Percentiles rank a stretch among this genome's conserved stretches.
phyloP scores from a whole-genome alignment of 2,113 vertebrate genomes.

The Cochlearius cochlearius region DNA sequence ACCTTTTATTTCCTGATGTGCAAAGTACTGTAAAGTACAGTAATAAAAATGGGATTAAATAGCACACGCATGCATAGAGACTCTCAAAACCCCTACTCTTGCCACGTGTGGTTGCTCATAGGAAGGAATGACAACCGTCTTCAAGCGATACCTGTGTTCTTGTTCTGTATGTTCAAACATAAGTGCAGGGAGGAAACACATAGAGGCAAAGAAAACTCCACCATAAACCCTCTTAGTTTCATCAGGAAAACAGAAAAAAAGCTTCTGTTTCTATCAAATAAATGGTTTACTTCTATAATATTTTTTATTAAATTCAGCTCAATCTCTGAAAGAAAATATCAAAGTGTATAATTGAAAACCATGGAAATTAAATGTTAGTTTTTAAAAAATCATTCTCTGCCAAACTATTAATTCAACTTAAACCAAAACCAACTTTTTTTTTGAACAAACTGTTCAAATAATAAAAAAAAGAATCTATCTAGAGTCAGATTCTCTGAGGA shows the following conservation, averaged over 20 bases:
- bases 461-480: not conserved
- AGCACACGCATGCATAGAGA: fast-evolving
- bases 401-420: not conserved
- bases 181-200: not conserved
- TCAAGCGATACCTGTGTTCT: not conserved
- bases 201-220: not conserved
- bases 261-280: not conserved
- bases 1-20: not conserved
- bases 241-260: not conserved
- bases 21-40: not conserved
- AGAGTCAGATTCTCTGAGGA: not conserved
- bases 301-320: not conserved
- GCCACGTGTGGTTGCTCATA: not conserved
- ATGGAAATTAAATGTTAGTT: not conserved
- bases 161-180: not conserved
- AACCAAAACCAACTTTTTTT: not conserved
- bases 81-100: not conserved
- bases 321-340: not conserved
- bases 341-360: not conserved
- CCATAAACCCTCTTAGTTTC: not conserved
- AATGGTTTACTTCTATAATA: not conserved
- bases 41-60: not conserved
- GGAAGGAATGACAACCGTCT: not conserved
- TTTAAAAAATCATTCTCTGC: not conserved
- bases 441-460: not conserved